Evolutionary conservation across 2,113 vertebrate species (phyloP), one percentile per base, ranked within the genome.

Genomic region (Perca fluviatilis): DNA sequence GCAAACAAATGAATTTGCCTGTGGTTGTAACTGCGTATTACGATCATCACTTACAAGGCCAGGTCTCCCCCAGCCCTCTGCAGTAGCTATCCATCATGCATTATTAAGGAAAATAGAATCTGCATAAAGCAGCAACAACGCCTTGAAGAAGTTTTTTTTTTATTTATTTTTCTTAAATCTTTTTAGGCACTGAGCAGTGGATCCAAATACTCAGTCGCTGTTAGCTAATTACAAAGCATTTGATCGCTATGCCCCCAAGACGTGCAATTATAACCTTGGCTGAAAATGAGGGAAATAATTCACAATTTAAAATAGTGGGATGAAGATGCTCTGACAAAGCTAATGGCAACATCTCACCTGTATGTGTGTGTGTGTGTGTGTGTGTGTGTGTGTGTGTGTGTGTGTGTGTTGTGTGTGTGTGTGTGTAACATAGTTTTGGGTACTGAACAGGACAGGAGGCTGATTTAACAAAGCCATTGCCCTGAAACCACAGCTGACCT

Each of bases 231-330:
- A 49, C 86, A 89, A 82, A 87, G 77, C 90, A 93, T 80, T 91
- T 86, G 92, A 92, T 91, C 89, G 88, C 91, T 85, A 84, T 84
- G 88, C 92, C 95, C 91, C 84, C 85, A 93, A 94, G 95, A 95
- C 90, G 89, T 85, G 64, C 58, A 94, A 94, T 94, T 95, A 92
- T 86, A 90, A 90, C 89, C 82, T 84, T 77, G 83, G 77, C 77
- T 54, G 77, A 85, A 95, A 95, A 96, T 95, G 81, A 93, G 92
- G 92, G 90, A 82, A 84, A 95, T 95, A 85, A 86, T 92, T 93
- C 83, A 92, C 84, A 95, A 94, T 91, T 89, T 91, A 81, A 91
- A 89, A 93, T 88, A 90, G 87, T 77, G 83, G 91, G 92, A 86
- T 72, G 77, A 83, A 86, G 82, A 91, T 78, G 85, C 21, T 84